Evolutionary conservation across 2,888 invertebrate genomes (phyloP), one percentile per base, ranked within the genome.

Genomic region (Gnatocerus cornutus): DNA sequence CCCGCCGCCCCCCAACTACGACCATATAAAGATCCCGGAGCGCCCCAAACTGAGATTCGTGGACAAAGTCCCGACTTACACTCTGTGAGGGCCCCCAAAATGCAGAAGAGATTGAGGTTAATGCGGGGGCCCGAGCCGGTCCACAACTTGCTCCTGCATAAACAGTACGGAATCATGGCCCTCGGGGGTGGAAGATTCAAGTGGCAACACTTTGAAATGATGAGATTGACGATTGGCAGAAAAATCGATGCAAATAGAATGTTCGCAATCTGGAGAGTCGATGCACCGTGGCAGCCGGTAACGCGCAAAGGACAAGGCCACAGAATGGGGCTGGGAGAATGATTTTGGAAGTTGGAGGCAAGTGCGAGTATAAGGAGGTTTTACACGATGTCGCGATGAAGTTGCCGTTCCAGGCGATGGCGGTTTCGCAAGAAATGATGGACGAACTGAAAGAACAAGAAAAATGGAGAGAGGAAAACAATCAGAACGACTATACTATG

Each of bases 181-280:
- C 85, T 90, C 9, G 88, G 90, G 13, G 98, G 98, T 59, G 98
- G 98, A 0, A 89, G 95, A 74, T 79, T 99, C 76, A 88, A 88
- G 68, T 88, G 88, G 83, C 91, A 92, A 46, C 97, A 98, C 84
- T 92, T 95, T 83, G 98, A 99, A 87, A 93, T 96, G 92, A 89
- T 96, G 21, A 91, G 99, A 82, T 84, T 93, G 37, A 86, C 88
- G 0, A 84, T 98, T 27, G 92, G 93, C 64, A 88, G 93, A 53
- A 92, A 93, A 79, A 88, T 99, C 79, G 92, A 97, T 77, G 85
- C 88, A 13, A 90, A 88, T 72, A 89, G 90, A 77, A 95, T 95
- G 92, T 99, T 98, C 88, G 96, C 97, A 0, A 87, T 96, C 29
- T 99, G 98, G 98, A 88, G 99, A 77, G 87, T 99, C 0, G 96